phyloP scores from a whole-genome alignment of 2,888 invertebrate species.

The Loripinus fragilis region DNA sequence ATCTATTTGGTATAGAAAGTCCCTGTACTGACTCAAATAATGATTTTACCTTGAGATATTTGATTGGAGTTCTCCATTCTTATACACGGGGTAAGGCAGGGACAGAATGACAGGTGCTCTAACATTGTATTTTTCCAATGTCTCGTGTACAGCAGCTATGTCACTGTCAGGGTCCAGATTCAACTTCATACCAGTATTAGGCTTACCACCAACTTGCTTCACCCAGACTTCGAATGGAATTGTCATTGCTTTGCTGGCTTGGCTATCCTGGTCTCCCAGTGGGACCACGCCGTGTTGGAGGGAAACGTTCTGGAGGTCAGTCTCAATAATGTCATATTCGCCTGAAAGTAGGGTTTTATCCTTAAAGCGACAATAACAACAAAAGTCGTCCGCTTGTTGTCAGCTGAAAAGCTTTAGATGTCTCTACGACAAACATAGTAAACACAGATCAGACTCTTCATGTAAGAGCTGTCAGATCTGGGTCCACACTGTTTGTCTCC shows the following conservation, averaged over 20 bases:
- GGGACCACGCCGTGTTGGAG: too few relatives aligned
- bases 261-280: neutral
- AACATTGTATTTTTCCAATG: neutral
- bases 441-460: too few relatives aligned
- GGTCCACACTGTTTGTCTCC: too few relatives aligned
- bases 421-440: too few relatives aligned
- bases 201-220: neutral
- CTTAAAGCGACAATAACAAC: too few relatives aligned
- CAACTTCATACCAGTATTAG: neutral
- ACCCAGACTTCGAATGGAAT: neutral
- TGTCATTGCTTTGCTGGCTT: neutral
- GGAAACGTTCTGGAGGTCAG: neutral
- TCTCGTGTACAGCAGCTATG: neutral
- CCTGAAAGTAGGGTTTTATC: neutral
- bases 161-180: neutral
- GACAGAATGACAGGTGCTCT: neutral
- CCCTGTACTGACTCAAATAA: too few relatives aligned
- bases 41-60: constrained; percentile 3
- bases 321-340: neutral
- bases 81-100: neutral
- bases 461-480: too few relatives aligned
- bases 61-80: neutral
- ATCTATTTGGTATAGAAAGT: too few relatives aligned
- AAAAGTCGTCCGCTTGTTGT: too few relatives aligned
- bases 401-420: too few relatives aligned